Evolutionary conservation across 2,888 invertebrate species (phyloP).

Genomic region (Entomobrya proxima): DNA sequence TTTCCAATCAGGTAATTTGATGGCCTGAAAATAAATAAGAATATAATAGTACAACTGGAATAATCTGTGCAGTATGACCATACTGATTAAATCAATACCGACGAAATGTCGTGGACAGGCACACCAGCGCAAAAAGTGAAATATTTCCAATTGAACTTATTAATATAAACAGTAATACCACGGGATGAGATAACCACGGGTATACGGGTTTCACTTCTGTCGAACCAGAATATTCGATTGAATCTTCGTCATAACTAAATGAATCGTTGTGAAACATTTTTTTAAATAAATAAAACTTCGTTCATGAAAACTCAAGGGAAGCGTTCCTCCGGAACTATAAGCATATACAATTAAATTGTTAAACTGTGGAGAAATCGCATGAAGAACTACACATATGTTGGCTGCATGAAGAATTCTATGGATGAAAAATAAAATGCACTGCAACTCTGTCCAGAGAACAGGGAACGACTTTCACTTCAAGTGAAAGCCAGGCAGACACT

Average conservation of each 20-base stretch:
- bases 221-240: background rate
- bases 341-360: too few relatives aligned
- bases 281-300: background rate
- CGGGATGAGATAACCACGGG: background rate
- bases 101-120: conserved; percentile 65
- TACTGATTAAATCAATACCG: conserved; percentile 39
- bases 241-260: background rate
- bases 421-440: too few relatives aligned
- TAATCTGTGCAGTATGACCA: background rate
- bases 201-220: background rate
- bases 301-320: background rate
- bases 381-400: too few relatives aligned
- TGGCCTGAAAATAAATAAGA: conserved; percentile 44
- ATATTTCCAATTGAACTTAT: conserved; percentile 3
- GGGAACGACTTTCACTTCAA: conserved; percentile 7
- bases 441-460: background rate
- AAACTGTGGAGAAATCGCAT: too few relatives aligned
- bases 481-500: conserved; percentile 34
- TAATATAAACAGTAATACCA: background rate
- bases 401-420: too few relatives aligned
- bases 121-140: background rate
- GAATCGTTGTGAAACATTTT: background rate
- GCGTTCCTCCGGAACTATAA: too few relatives aligned
- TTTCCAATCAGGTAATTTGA: conserved; percentile 71
- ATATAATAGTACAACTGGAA: background rate